Conservation (phyloP, 2,113 vertebrate species). For the Dasyornis broadbenti region DNA sequence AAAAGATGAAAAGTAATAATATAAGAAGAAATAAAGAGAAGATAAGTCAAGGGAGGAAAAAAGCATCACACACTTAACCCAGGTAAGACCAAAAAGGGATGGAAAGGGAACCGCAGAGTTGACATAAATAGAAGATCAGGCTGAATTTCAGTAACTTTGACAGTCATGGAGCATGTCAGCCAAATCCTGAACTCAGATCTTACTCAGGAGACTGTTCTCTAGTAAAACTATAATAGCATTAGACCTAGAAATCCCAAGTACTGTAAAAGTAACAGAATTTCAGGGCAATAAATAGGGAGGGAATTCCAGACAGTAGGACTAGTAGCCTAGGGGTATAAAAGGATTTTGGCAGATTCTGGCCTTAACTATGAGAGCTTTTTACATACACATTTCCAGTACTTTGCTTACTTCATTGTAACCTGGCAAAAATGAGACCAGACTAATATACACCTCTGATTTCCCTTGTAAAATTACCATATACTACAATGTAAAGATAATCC, state of each 20-base stretch:
- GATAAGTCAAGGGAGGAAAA: not conserved
- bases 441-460: not conserved
- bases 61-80: not conserved
- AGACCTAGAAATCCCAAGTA: constrained; percentile 3
- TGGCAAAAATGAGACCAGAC: not conserved
- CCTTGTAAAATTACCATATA: not conserved
- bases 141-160: not conserved
- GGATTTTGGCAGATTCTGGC: not conserved
- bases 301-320: constrained; percentile 43
- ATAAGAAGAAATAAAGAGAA: not conserved
- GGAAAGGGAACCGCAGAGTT: not conserved
- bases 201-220: not conserved
- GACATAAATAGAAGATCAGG: not conserved
- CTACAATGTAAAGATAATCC: not conserved
- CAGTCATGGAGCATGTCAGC: not conserved
- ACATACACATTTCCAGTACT: not conserved
- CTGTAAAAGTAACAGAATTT: constrained; percentile 17
- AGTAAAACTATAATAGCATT: constrained; percentile 36
- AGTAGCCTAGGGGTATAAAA: not conserved
- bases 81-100: not conserved
- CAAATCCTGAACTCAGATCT: constrained; percentile 33
- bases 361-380: not conserved
- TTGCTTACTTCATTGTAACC: not conserved
- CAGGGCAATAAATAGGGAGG: not conserved
- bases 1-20: not conserved